Conservation (phyloP, 2,888 invertebrate species). For the Entomobrya proxima region DNA sequence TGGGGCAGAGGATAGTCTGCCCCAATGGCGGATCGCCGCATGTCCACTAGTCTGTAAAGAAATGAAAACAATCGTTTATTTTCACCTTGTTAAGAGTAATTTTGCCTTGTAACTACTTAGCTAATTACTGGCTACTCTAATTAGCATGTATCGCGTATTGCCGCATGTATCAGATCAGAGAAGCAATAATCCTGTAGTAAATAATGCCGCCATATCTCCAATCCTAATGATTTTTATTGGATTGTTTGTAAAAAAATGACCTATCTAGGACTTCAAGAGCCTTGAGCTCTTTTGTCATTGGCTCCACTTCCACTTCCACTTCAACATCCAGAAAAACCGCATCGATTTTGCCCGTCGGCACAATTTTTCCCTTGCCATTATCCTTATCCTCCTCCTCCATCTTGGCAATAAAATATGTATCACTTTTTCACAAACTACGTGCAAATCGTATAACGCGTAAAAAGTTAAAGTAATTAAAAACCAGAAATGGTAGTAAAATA, state of each 20-base stretch:
- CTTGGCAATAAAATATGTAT: background rate
- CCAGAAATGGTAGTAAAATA: background rate
- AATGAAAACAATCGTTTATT: background rate
- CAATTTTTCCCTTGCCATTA: background rate
- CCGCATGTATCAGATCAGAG: background rate
- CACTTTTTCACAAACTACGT: background rate
- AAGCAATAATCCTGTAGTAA: background rate
- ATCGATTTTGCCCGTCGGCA: slow-evolving; percentile 20
- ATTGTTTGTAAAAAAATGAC: slow-evolving; percentile 14
- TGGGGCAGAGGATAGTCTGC: slow-evolving; percentile 56
- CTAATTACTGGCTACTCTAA: background rate
- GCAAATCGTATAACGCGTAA: background rate
- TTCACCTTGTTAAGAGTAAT: background rate
- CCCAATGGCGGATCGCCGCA: slow-evolving; percentile 73
- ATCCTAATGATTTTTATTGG: background rate
- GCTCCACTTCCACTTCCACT: slow-evolving; percentile 49
- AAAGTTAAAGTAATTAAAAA: slow-evolving; percentile 13
- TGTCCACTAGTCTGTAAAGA: slow-evolving; percentile 72
- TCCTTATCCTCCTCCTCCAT: slow-evolving; percentile 4
- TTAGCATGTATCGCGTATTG: background rate
- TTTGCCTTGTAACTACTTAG: background rate
- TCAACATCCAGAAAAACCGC: slow-evolving; percentile 52
- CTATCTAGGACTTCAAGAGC: slow-evolving; percentile 49
- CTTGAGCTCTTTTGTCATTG: slow-evolving; percentile 47
- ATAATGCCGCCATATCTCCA: background rate